These are phyloP conservation scores for Gallinago nigripennis DNA, from an alignment of 2,797 vertebrate genomes.

Conservation along the genomic window DNA sequence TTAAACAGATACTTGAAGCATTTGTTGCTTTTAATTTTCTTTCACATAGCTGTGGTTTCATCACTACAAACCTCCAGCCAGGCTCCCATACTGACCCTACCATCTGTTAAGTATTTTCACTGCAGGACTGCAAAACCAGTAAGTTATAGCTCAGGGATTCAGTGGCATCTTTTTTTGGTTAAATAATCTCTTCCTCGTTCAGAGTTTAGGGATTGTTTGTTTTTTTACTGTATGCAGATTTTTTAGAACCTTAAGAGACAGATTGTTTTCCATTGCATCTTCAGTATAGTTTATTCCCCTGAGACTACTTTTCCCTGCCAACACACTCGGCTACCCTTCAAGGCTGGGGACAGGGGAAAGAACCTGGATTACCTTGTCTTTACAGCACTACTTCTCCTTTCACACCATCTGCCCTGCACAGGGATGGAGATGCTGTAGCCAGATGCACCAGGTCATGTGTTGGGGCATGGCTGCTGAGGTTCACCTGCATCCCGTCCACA, in stretches of 20 bases:
- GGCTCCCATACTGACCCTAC: rapidly evolving
- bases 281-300: background rate
- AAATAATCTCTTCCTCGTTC: background rate
- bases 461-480: rapidly evolving
- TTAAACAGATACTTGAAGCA: background rate
- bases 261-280: background rate
- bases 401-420: background rate
- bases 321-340: background rate
- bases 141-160: background rate
- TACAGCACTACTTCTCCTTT: background rate
- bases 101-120: background rate
- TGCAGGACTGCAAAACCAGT: background rate
- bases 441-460: rapidly evolving
- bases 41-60: background rate
- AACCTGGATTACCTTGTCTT: background rate
- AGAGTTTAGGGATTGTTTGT: background rate
- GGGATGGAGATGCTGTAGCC: background rate
- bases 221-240: background rate
- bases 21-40: background rate
- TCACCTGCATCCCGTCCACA: background rate
- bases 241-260: background rate
- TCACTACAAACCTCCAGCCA: background rate
- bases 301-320: background rate
- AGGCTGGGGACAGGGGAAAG: background rate
- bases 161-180: background rate